Conservation (phyloP, 2,888 invertebrate species). For the Laspeyria flexula region DNA sequence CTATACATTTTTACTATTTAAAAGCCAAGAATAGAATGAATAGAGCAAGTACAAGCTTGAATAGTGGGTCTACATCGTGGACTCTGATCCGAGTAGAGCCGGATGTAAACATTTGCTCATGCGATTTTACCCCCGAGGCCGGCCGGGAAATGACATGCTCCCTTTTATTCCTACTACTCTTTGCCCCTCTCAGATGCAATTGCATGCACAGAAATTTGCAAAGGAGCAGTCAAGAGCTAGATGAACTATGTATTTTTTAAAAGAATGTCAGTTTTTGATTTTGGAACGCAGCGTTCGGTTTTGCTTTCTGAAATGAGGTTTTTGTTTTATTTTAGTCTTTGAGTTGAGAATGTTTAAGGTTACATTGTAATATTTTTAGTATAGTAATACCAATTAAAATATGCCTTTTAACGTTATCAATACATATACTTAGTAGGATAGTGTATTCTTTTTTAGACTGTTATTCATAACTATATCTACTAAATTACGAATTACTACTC, state of each 20-base stretch:
- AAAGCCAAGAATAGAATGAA: constrained; percentile 21
- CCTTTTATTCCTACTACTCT: constrained; percentile 58
- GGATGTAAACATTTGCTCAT: constrained; percentile 78
- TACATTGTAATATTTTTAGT: no score
- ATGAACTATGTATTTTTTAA: constrained; percentile 8
- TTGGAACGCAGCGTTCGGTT: no score
- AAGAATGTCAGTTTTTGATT: not conserved
- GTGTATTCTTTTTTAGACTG: no score
- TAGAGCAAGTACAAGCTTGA: constrained; percentile 35
- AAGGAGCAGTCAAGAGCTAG: constrained; percentile 41
- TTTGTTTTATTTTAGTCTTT: no score
- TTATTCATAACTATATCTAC: no score
- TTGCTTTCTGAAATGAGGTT: no score
- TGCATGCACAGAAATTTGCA: constrained; percentile 60
- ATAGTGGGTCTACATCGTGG: constrained; percentile 38
- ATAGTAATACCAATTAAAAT: no score
- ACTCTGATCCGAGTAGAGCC: constrained; percentile 60
- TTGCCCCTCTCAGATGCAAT: constrained; percentile 60
- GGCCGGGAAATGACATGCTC: constrained; percentile 73
- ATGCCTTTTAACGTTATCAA: no score
- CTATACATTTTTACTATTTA: constrained; percentile 15
- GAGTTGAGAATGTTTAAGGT: no score
- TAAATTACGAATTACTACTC: no score
- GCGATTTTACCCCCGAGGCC: constrained; percentile 66
- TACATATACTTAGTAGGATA: no score